phyloP scores from a whole-genome alignment of 2,797 vertebrate species.

The Gallinago solitaria region DNA sequence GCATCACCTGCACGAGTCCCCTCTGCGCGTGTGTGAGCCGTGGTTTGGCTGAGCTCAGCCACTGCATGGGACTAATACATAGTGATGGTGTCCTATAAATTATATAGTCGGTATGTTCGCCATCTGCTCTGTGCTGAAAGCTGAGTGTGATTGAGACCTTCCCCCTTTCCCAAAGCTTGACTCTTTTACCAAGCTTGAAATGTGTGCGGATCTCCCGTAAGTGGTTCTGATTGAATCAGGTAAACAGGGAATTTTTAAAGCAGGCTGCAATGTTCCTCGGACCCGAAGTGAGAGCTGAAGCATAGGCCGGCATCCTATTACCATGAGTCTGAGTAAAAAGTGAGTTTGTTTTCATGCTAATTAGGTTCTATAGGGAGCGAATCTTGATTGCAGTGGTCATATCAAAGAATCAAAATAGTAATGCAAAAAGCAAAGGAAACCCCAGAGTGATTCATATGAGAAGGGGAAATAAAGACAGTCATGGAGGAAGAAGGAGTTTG shows the following conservation, averaged over 20 bases:
- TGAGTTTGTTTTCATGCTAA: constrained; percentile 41
- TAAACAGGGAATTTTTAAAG: constrained; percentile 40
- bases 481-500: constrained; percentile 32
- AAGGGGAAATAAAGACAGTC: constrained; percentile 67
- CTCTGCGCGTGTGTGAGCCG: neutral
- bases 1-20: neutral
- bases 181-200: constrained; percentile 7
- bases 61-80: neutral
- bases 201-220: neutral
- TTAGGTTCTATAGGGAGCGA: constrained; percentile 20
- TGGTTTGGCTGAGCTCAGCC: neutral
- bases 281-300: neutral
- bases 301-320: neutral
- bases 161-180: constrained; percentile 27
- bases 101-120: neutral
- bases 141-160: constrained; percentile 46
- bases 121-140: constrained; percentile 32
- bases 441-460: constrained; percentile 57
- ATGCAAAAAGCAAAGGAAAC: constrained; percentile 59
- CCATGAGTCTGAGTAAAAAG: constrained; percentile 33
- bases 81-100: constrained; percentile 58
- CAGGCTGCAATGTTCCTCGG: constrained; percentile 13
- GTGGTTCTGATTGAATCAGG: constrained; percentile 60
- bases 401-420: constrained; percentile 51
- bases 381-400: constrained; percentile 51